These are phyloP conservation scores for Lissonota sp. DNA, from an alignment of 2,888 invertebrate species.

Conservation along the genomic window DNA sequence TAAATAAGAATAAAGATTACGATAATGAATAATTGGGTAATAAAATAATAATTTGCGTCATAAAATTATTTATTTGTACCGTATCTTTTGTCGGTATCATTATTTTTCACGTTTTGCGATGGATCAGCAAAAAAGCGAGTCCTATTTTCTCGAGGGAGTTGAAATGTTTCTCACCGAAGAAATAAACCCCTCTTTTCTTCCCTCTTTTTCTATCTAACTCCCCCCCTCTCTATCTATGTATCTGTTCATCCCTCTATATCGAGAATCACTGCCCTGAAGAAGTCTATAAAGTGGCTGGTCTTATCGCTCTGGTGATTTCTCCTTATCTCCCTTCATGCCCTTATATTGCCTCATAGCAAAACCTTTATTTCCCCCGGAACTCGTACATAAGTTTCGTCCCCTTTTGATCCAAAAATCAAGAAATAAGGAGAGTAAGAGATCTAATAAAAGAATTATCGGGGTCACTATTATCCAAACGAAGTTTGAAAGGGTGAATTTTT, in stretches of 20 bases:
- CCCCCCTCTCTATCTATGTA: background rate
- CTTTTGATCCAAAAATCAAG: background rate
- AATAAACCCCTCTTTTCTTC: too few relatives aligned
- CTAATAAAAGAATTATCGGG: background rate
- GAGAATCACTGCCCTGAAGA: conserved; percentile 4
- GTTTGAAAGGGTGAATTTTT: background rate
- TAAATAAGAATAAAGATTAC: too few relatives aligned
- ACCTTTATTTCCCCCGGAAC: background rate
- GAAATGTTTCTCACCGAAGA: too few relatives aligned
- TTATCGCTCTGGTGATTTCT: conserved; percentile 8
- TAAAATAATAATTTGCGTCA: too few relatives aligned
- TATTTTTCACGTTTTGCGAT: too few relatives aligned
- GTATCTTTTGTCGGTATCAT: too few relatives aligned
- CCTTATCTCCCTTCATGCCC: conserved; percentile 28
- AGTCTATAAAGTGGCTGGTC: conserved; percentile 24
- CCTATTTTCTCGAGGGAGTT: too few relatives aligned
- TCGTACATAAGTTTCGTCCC: background rate
- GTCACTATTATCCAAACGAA: too few relatives aligned
- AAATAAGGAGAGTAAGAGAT: background rate
- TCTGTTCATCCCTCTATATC: background rate
- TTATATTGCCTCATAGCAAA: conserved; percentile 3
- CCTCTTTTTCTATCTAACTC: background rate
- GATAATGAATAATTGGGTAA: too few relatives aligned
- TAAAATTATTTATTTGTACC: too few relatives aligned
- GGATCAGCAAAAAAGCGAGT: too few relatives aligned